Base-by-base conservation (phyloP, 2,888 invertebrate species). In the Chouioia cunea region DNA sequence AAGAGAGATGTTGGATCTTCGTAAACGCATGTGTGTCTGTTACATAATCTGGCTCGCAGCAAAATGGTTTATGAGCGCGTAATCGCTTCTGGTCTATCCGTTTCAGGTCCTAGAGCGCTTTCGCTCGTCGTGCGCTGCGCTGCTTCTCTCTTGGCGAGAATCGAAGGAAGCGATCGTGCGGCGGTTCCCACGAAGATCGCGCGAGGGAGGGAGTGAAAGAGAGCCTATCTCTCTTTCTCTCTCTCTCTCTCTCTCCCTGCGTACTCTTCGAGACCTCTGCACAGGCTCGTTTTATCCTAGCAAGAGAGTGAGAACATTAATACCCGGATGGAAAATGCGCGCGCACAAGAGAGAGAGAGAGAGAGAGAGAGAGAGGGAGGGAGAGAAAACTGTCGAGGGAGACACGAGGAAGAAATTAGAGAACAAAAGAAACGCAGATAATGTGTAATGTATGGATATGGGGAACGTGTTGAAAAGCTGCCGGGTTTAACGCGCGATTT, bases 101-200 rank as follows among this genome's bases (percentile, higher is more conserved):
- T 71, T 66, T 71, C 52, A 57, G 65, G 53, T 50, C 62, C 66
- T 62, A 71, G 59, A 66, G 64, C 66, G 71, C 67, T 58, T 6
- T 27, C 63, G 71, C 64, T 18, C 52, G 52, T 36, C 36, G 46
- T 59, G 46, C 44, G n/a, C 15, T 36, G 6, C 44, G 10, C 36
- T 23, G 18, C 52, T 16, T 43, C 62, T 50, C 4, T 16, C 44
- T 36, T 36, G 36, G 27, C 6, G 65, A 23, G 72, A 73, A 73
- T 73, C 72, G 72, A 73, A 73, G 69, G 69, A 69, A 69, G 65
- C 69, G 72, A 73, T 73, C 73, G 70, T 70, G 70, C 64, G 43
- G 71, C 74, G 76, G 79, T 81, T 81, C 80, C 79, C 79, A 77
- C 77, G 76, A 77, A 77, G 78, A 79, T 78, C 73, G 76, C 63